Evolutionary conservation across 2,113 vertebrate genomes (phyloP), one percentile per base, ranked within the genome.

Genomic region (Cavia porcellus): DNA sequence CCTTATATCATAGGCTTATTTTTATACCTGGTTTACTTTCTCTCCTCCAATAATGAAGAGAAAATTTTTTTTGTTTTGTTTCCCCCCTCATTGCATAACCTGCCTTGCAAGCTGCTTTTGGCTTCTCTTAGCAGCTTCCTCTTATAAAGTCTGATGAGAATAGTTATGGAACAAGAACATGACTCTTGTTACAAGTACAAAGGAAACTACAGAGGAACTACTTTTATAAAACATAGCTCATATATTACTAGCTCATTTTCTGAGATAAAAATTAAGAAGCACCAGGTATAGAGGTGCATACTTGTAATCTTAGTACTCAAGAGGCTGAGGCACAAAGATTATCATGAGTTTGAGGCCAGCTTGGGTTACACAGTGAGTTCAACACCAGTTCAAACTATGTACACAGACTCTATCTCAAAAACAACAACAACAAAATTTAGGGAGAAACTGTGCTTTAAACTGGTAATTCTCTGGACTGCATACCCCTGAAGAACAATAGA

Each of bases 221-320:
- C 38, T 66, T 95, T 86, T 50, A 93, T 62, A 82, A 97, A 86
- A 24, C 24, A 72, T 38, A 20, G 25, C 47, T 96, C 4, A 1
- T 80, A 42, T 79, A 35, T 86, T 86, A 92, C 57, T 55, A 88
- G 61, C 25, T 93, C 93, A 74, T 66, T 84, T 92, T 95, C 77
- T 81, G 50, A 42, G 47, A 52, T 32, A 52, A 95, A 93, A 95
- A 92, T 45, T 80, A 96, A 94, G n/a, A 19, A 62, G 59, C 61
- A 1, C 74, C 24, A 75, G 42, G 42, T 7, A 5, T 47, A 11
- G 42, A 10, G 7, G n/a, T 72, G 35, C 68, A 72, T 17, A 72
- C 19, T 38, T 72, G 68, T 47, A 45, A 47, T 28, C 42, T 5
- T 25, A 77, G 3, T 5, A 50, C 74, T 77, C 5, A 47, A 30